These are phyloP conservation scores for Thinocorus orbignyianus DNA, from an alignment of 2,113 vertebrate species.

Conservation along the genomic window DNA sequence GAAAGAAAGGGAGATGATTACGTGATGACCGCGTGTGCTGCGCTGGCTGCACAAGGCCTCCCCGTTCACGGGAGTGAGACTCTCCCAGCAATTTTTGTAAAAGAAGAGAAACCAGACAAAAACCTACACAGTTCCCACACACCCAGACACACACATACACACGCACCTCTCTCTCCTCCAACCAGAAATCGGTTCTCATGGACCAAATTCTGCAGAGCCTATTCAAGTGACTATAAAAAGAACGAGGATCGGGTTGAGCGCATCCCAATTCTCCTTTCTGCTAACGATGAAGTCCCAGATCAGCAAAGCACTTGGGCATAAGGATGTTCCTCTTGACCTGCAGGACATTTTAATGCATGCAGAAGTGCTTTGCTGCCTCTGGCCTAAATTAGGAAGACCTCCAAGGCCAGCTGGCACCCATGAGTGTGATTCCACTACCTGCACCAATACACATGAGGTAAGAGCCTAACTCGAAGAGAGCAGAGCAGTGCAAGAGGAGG, in stretches of 20 bases:
- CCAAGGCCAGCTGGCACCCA: neutral
- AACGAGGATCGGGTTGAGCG: neutral
- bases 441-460: constrained; percentile 57
- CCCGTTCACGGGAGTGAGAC: neutral
- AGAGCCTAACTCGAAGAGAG: constrained; percentile 41
- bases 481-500: constrained; percentile 54
- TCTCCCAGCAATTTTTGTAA: neutral
- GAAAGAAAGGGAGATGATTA: neutral
- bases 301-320: neutral
- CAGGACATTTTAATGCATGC: constrained; percentile 9
- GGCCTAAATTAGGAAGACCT: neutral
- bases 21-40: neutral
- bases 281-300: neutral
- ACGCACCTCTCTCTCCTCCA: neutral
- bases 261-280: neutral
- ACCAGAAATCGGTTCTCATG: constrained; percentile 1
- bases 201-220: constrained; percentile 2
- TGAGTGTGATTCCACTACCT: neutral
- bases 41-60: neutral
- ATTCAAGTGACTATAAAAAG: constrained; percentile 23
- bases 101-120: constrained; percentile 22
- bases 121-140: neutral
- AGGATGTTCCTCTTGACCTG: constrained; percentile 20
- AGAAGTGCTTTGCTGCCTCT: neutral
- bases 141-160: neutral